Base-by-base conservation (phyloP, 1,140 invertebrate species). In the Papilio dardanus region DNA sequence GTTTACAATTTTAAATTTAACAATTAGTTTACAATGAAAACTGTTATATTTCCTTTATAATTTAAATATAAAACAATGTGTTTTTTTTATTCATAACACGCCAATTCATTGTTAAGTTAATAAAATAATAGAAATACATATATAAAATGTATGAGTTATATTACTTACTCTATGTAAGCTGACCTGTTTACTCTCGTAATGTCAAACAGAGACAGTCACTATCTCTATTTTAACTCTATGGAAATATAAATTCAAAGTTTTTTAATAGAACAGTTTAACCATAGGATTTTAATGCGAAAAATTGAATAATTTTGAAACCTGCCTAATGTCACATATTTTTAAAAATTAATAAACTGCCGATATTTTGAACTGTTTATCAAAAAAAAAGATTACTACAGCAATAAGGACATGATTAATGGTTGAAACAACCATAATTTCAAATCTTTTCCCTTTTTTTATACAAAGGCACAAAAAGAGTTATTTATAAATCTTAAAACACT, bases 381-480 rank as follows among this genome's bases (percentile, higher is more conserved):
- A 19, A 28, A 12, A 54, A 54, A 54, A 2, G 8, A 54, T 24
- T 10, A 46, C 42, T 28, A 24, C 14, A 24, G 21, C 21, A 62
- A 62, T 16, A 4, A 35, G 35, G 33, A 33, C 33, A 37, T 68
- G 4, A 37, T 28, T 42, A 19, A 46, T 42, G 33, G 21, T 71
- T 24, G 69, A 31, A n/a, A 28, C 33, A 31, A 24, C 10, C 14
- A 31, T 30, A 50, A 73, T 35, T 58, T 31, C 4, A 33, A 58
- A 33, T n/a, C 31, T 35, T 35, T 67, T 35, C 31, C 28, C 46
- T 71, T 35, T 1, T 73, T 73, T 58, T 73, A 58, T 73, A 73
- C 42, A 73, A 73, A 73, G 71, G 71, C 71, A 73, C 71, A 73
- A 73, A 73, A 73, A 54, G 42, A 71, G 42, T 71, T 73, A 73